Evolutionary conservation across 1,140 invertebrate genomes (phyloP).

Genomic region (Stegodyphus dumicola): DNA sequence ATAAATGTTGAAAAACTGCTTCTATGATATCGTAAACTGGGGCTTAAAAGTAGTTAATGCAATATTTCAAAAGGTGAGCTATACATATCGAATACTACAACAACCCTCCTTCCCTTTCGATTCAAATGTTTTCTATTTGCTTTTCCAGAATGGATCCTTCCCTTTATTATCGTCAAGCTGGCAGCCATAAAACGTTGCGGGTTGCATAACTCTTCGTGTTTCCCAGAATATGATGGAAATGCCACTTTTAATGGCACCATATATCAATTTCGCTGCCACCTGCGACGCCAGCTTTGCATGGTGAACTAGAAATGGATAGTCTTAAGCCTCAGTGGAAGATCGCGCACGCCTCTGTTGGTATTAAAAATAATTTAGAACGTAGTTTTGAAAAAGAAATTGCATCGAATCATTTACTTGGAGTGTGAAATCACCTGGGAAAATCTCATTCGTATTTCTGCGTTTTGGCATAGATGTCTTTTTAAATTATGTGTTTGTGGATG

Average conservation of each 20-base stretch:
- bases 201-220: constrained; percentile 32
- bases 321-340: neutral
- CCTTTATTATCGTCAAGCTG: neutral
- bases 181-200: constrained; percentile 47
- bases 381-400: no score
- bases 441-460: no score
- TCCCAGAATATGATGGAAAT: constrained; percentile 49
- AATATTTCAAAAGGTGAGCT: constrained; percentile 16
- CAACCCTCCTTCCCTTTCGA: neutral
- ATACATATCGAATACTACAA: neutral
- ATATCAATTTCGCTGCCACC: constrained; percentile 53
- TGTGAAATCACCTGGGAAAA: no score
- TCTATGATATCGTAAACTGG: no score
- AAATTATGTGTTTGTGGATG: no score
- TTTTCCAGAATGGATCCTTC: neutral
- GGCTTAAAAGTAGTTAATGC: no score
- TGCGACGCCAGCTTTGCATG: constrained; percentile 30
- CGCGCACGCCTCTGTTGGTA: neutral
- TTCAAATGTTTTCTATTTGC: constrained; percentile 11
- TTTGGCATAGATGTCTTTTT: no score
- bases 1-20: no score
- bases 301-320: constrained; percentile 8
- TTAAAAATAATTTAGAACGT: constrained; percentile 21
- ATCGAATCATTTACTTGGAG: no score
- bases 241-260: constrained; percentile 51